phyloP scores from a whole-genome alignment of 2,888 invertebrate species.

The Lottia scabra region DNA sequence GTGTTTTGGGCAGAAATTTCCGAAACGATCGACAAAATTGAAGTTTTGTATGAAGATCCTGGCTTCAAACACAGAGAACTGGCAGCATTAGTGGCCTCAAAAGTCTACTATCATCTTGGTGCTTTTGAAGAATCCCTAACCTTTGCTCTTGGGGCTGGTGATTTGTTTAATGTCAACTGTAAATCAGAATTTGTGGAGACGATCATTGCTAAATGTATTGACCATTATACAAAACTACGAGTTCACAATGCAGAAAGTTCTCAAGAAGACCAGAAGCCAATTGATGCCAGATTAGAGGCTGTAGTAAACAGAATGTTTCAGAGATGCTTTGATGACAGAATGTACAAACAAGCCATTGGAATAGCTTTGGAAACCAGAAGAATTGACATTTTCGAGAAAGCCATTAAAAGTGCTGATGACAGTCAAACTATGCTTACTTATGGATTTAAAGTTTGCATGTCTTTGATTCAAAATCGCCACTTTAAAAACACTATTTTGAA shows the following conservation, averaged over 20 bases:
- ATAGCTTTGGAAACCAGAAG: conserved; percentile 95
- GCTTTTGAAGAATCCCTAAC: conserved; percentile 96
- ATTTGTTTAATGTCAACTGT: conserved; percentile 93
- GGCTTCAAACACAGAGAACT: conserved; percentile 87
- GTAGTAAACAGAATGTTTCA: conserved; percentile 98
- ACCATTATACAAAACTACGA: conserved; percentile 92
- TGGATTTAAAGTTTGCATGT: conserved; percentile 96
- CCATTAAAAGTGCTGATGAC: conserved; percentile 91
- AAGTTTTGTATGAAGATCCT: conserved; percentile 94
- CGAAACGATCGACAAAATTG: conserved; percentile 96
- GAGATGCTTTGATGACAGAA: conserved; percentile 92
- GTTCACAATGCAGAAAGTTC: conserved; percentile 78
- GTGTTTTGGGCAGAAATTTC: conserved; percentile 99
- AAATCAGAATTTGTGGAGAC: conserved; percentile 97
- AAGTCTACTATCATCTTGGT: conserved; percentile 97
- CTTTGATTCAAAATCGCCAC: conserved; percentile 91
- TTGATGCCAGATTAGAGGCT: conserved; percentile 78
- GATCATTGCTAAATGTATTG: conserved; percentile 95
- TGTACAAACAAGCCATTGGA: conserved; percentile 95
- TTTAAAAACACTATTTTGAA: conserved; percentile 92
- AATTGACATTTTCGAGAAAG: conserved; percentile 95
- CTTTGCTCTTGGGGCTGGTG: conserved; percentile 96
- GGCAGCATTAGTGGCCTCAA: conserved; percentile 97
- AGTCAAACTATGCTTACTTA: conserved; percentile 90
- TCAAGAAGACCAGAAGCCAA: conserved; percentile 73